These are phyloP conservation scores for Eumerus sabulonum DNA, from an alignment of 2,888 invertebrate genomes.

Conservation along the genomic window DNA sequence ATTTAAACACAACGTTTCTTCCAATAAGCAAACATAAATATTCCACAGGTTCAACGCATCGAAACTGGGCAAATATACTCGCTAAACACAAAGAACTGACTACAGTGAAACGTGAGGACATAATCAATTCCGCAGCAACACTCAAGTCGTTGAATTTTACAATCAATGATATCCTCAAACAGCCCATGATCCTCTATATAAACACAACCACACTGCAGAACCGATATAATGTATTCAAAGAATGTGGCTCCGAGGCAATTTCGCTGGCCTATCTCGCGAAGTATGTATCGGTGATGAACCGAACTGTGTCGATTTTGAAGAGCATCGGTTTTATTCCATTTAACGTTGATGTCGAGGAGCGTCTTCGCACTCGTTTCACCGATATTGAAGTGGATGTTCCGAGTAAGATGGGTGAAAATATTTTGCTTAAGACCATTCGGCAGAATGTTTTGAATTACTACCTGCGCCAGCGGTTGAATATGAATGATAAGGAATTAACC, in stretches of 20 bases:
- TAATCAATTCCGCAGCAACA: slow-evolving; percentile 71
- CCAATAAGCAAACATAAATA: neutral
- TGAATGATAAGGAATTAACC: slow-evolving; percentile 75
- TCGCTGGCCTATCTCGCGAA: slow-evolving; percentile 77
- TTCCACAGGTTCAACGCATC: slow-evolving; percentile 72
- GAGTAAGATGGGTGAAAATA: slow-evolving; percentile 47
- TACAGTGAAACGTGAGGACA: slow-evolving; percentile 73
- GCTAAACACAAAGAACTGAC: slow-evolving; percentile 74
- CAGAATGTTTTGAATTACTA: slow-evolving; percentile 75
- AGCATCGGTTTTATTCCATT: slow-evolving; percentile 75
- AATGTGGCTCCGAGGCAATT: slow-evolving; percentile 81
- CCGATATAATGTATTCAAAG: slow-evolving; percentile 82
- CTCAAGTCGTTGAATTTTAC: slow-evolving; percentile 78
- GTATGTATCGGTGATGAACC: slow-evolving; percentile 75
- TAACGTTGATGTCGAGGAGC: slow-evolving; percentile 77
- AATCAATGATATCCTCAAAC: slow-evolving; percentile 80
- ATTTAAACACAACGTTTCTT: neutral
- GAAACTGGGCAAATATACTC: slow-evolving; percentile 72
- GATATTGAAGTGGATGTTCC: slow-evolving; percentile 69
- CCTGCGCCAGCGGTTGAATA: slow-evolving; percentile 77
- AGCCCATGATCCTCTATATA: slow-evolving; percentile 82
- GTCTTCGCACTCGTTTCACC: slow-evolving; percentile 73
- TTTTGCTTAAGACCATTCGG: slow-evolving; percentile 74
- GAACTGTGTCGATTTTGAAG: slow-evolving; percentile 78
- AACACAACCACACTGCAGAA: slow-evolving; percentile 82